Conservation (phyloP, 2,113 vertebrate species). For the Trematocara macrostoma region DNA sequence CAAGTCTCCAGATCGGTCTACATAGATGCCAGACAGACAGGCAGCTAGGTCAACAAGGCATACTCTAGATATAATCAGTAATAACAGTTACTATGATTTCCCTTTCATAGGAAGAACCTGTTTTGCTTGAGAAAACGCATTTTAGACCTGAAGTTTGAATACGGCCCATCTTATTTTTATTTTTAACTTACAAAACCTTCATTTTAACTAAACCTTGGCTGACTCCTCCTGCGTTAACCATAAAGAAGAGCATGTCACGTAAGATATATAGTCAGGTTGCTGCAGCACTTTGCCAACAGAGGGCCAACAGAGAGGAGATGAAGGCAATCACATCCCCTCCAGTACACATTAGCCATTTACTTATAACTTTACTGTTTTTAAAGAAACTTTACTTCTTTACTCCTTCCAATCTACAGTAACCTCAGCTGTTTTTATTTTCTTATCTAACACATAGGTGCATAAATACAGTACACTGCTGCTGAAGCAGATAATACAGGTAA, state of each 20-base stretch:
- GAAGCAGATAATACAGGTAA: background rate
- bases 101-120: background rate
- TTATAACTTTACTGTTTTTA: background rate
- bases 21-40: background rate
- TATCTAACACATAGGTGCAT: background rate
- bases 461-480: background rate
- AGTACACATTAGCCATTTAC: background rate
- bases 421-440: background rate
- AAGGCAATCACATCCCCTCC: constrained; percentile 1
- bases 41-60: background rate
- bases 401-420: background rate
- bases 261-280: background rate
- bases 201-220: background rate
- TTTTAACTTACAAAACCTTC: background rate
- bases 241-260: background rate
- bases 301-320: constrained; percentile 33
- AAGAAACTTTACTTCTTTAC: background rate
- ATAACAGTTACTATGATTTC: background rate
- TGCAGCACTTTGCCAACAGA: constrained; percentile 15
- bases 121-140: background rate
- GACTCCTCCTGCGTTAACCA: background rate
- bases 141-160: background rate
- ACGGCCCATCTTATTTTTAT: background rate
- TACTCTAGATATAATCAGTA: background rate
- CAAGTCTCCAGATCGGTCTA: background rate